phyloP scores from a whole-genome alignment of 1,140 invertebrate genomes.

The Zaprionus camerounensis region DNA sequence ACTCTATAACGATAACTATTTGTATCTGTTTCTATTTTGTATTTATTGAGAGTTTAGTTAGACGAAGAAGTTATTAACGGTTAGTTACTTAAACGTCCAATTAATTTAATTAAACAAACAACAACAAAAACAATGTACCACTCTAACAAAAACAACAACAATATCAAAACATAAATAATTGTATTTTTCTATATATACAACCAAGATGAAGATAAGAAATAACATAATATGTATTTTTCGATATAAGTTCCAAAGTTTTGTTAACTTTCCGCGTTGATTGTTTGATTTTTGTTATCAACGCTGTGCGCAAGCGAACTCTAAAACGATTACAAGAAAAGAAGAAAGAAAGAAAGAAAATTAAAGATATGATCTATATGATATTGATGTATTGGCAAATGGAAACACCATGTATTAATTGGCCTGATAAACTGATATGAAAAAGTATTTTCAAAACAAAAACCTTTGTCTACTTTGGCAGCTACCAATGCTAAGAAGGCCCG shows the following conservation, averaged over 20 bases:
- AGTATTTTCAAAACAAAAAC: conserved; percentile 61
- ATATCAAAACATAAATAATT: conserved; percentile 53
- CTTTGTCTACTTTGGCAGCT: conserved; percentile 9
- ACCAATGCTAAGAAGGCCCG: background rate
- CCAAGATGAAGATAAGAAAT: background rate
- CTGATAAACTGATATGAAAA: conserved; percentile 38
- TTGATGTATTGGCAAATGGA: conserved; percentile 60
- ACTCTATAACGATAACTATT: conserved; percentile 71
- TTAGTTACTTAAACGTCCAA: conserved; percentile 84
- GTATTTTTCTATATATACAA: conserved; percentile 67
- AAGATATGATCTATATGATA: conserved; percentile 43
- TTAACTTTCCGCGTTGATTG: conserved; percentile 66
- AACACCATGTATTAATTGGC: conserved; percentile 76
- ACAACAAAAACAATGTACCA: conserved; percentile 19
- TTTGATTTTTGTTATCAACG: conserved; percentile 75
- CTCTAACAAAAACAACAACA: conserved; percentile 33
- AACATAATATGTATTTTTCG: conserved; percentile 58
- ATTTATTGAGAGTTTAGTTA: conserved; percentile 82
- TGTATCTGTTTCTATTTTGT: conserved; percentile 80
- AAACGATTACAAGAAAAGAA: conserved; percentile 14
- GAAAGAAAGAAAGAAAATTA: conserved; percentile 12
- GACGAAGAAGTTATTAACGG: conserved; percentile 77
- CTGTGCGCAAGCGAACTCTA: conserved; percentile 72
- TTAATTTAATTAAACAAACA: conserved; percentile 75
- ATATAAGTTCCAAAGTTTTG: conserved; percentile 59